Evolutionary conservation across 2,888 invertebrate species (phyloP).

Genomic region (Lycia hirtaria): DNA sequence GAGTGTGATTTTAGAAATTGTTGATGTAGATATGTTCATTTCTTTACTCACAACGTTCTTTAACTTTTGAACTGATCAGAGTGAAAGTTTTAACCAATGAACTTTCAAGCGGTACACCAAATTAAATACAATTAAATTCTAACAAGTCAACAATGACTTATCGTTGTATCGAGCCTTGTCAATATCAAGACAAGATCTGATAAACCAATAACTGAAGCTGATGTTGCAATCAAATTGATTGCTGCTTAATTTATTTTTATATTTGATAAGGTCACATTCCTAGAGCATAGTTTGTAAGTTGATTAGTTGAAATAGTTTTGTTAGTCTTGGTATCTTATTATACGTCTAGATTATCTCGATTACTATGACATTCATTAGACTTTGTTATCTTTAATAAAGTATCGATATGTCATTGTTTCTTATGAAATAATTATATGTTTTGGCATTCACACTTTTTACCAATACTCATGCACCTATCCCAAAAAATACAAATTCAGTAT

Average conservation of each 20-base stretch:
- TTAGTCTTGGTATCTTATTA: neutral
- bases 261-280: slow-evolving; percentile 34
- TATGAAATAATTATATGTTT: too few species aligned
- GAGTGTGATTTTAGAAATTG: too few species aligned
- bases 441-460: too few species aligned
- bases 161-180: slow-evolving; percentile 34
- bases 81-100: slow-evolving; percentile 42
- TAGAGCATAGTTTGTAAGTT: slow-evolving; percentile 11
- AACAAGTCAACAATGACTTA: slow-evolving; percentile 52
- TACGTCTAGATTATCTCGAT: neutral
- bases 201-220: slow-evolving; percentile 47
- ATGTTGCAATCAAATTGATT: slow-evolving; percentile 45
- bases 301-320: neutral
- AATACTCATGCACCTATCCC: too few species aligned
- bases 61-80: slow-evolving; percentile 14
- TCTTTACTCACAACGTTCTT: too few species aligned
- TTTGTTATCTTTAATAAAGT: too few species aligned
- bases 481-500: too few species aligned
- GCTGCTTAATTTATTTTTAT: slow-evolving; percentile 39
- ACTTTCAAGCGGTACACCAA: slow-evolving; percentile 45
- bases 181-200: slow-evolving; percentile 44
- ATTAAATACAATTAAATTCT: slow-evolving; percentile 52
- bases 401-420: too few species aligned
- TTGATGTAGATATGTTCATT: too few species aligned
- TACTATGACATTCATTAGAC: neutral